A percentile compares a stretch with the other conserved stretches of the same genome.
Conservation (phyloP, 2,888 invertebrate species). For the Schrankia costaestrigalis region DNA sequence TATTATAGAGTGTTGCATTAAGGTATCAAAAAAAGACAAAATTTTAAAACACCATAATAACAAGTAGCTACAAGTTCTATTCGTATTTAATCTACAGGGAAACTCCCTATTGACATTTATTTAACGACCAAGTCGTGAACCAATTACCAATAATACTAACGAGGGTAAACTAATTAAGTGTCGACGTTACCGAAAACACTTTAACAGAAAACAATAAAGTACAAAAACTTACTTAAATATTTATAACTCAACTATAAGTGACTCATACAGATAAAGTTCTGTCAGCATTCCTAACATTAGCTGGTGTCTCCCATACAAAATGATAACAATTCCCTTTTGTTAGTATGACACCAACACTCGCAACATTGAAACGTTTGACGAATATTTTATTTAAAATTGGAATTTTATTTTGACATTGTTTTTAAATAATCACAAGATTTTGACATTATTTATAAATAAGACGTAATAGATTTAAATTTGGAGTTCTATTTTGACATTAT, state of each 20-base stretch:
- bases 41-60: too few species aligned
- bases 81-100: too few species aligned
- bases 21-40: too few species aligned
- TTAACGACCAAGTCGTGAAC: too few species aligned
- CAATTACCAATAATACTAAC: too few species aligned
- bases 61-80: too few species aligned
- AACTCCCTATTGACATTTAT: too few species aligned
- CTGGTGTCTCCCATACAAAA: conserved; percentile 70
- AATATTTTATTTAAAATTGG: background rate
- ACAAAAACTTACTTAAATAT: conserved; percentile 36
- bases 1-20: too few species aligned
- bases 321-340: conserved; percentile 75
- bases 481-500: background rate
- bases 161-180: too few species aligned
- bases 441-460: too few species aligned
- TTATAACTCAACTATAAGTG: conserved; percentile 37
- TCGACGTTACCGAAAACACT: conserved; percentile 10
- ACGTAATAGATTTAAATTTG: background rate
- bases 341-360: conserved; percentile 58
- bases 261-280: conserved; percentile 69
- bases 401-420: background rate
- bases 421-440: too few species aligned
- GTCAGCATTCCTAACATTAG: conserved; percentile 61
- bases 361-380: conserved; percentile 50
- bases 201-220: conserved; percentile 8